phyloP scores from a whole-genome alignment of 2,797 vertebrate species.

The Hemitrygon akajei region DNA sequence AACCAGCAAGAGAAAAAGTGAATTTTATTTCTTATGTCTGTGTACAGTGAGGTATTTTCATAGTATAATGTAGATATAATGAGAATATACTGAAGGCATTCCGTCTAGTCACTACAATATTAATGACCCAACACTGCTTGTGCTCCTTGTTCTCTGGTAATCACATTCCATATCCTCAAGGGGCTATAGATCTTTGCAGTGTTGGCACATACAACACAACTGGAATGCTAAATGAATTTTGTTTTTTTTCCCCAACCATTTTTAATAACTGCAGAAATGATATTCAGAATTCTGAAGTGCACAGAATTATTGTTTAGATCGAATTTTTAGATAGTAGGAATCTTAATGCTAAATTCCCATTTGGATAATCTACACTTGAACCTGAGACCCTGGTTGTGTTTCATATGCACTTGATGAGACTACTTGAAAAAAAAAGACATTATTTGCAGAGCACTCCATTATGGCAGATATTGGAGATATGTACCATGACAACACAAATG shows the following conservation, averaged over 20 bases:
- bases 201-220: conserved; percentile 27
- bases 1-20: conserved; percentile 28
- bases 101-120: conserved; percentile 35
- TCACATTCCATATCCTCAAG: conserved; percentile 36
- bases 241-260: conserved; percentile 33
- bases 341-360: conserved; percentile 8
- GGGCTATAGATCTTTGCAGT: conserved; percentile 30
- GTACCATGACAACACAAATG: background rate
- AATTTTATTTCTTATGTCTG: conserved; percentile 10
- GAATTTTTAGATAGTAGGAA: background rate
- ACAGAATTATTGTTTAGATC: conserved; percentile 12
- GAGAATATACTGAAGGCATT: conserved; percentile 37
- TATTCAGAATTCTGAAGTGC: conserved; percentile 23
- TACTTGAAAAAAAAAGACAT: background rate
- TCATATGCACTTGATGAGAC: background rate
- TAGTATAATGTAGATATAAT: conserved; percentile 34
- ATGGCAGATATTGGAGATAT: background rate
- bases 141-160: conserved; percentile 34
- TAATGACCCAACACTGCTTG: conserved; percentile 34
- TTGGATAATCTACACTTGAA: background rate
- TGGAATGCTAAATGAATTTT: conserved; percentile 33
- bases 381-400: background rate
- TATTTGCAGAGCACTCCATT: background rate
- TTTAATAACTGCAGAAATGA: conserved; percentile 31
- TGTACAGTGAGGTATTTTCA: conserved; percentile 34